Base-by-base conservation (phyloP, 2,113 vertebrate species). In the Toxotes chatareus region DNA sequence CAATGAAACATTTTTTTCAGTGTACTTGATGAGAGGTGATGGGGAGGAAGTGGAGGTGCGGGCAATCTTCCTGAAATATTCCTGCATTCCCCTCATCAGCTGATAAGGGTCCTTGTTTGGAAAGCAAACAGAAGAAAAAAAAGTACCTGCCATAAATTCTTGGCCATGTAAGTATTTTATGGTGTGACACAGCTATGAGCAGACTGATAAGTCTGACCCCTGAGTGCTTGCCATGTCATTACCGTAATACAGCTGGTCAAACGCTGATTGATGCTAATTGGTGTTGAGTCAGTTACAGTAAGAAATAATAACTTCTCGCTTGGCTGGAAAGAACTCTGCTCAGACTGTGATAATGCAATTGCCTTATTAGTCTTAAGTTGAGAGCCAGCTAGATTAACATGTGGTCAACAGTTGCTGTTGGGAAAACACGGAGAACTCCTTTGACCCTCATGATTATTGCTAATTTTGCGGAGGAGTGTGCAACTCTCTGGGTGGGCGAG, bases 281-380 rank as follows among this genome's bases (percentile, higher is more conserved):
- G 44, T 84, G 84, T 82, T 85, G 88, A 92, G 86, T 90, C 85
- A 72, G 85, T 87, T 91, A 89, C 85, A 79, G 90, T 90, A 86
- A 92, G 83, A 87, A 80, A 88, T 89, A 93, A 87, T 89, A 90
- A 91, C 73, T 79, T 84, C 76, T 84, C 21, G 80, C 84, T 87
- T 87, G 64, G 34, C 62, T 85, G 66, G 76, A 71, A 81, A 65
- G 27, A 51, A 59, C 76, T 71, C 57, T 31, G 69, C 76, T 74
- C 73, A 12, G 76, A 64, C 65, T 83, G 63, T 56, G 63, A 89
- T 89, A 81, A 75, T 87, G 70, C 64, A 86, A 53, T 68, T 51
- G 76, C 56, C 79, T 81, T 88, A 76, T 91, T 86, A 81, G 85
- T 70, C 85, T 71, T 46, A 49, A 67, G 46, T 71, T 63, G 49